These are phyloP conservation scores for Mylabris sibirica DNA, from an alignment of 2,888 invertebrate species.

Conservation along the genomic window DNA sequence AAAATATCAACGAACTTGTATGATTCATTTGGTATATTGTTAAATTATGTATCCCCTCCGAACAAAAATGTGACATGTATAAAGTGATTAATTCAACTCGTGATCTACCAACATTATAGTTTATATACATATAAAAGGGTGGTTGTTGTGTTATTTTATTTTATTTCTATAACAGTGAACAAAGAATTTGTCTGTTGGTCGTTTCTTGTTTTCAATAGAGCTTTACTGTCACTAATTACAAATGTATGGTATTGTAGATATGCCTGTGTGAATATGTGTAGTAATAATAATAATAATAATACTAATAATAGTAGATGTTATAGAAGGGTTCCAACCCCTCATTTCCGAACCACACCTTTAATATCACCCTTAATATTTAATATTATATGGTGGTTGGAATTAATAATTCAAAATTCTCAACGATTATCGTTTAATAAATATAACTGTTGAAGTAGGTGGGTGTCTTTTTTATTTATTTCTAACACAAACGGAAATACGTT, in stretches of 20 bases:
- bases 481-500: not conserved
- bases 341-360: not conserved
- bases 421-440: not conserved
- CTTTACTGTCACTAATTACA: not conserved
- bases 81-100: not conserved
- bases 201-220: not conserved
- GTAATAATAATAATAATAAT: not conserved
- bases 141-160: no score
- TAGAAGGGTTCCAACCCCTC: conserved; percentile 20
- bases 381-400: conserved; percentile 4
- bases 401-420: not conserved
- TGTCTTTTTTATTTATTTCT: no score
- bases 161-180: not conserved
- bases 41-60: not conserved
- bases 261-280: no score
- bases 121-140: not conserved
- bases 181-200: not conserved
- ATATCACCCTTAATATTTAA: conserved; percentile 23
- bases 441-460: no score
- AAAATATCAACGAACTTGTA: conserved; percentile 11
- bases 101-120: not conserved
- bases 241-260: not conserved
- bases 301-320: not conserved
- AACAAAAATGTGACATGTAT: not conserved
- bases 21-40: not conserved